phyloP scores from a whole-genome alignment of 1,140 invertebrate species.

The Arctopsyche grandis region DNA sequence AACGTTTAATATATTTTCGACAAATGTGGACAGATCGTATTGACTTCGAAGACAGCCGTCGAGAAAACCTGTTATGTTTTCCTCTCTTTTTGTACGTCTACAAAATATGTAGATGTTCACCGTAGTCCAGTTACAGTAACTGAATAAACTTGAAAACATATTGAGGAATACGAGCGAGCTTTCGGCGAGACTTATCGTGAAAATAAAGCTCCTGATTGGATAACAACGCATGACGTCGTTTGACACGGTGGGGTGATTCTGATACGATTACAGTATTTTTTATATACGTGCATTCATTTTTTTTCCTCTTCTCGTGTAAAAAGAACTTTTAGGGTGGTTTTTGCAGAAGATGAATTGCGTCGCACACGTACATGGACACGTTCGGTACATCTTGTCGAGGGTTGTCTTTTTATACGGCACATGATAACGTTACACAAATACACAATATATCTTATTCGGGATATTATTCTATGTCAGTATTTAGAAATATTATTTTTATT shows the following conservation, averaged over 20 bases:
- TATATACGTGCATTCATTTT: conserved; percentile 48
- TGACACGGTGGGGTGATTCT: conserved; percentile 46
- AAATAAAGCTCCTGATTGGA: conserved; percentile 49
- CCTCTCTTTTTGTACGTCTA: too few species aligned
- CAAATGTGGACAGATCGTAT: too few species aligned
- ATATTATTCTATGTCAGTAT: too few species aligned
- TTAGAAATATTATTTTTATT: too few species aligned
- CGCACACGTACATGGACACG: not conserved
- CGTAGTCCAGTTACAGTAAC: conserved; percentile 5
- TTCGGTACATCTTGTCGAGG: not conserved
- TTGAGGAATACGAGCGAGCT: not conserved
- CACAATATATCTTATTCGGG: too few species aligned
- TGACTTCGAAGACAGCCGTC: too few species aligned
- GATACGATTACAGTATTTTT: conserved; percentile 49
- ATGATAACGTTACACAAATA: too few species aligned
- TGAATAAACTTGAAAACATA: conserved; percentile 24
- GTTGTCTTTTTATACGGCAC: too few species aligned
- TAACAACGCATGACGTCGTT: conserved; percentile 52
- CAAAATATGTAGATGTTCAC: too few species aligned
- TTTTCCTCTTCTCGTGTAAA: conserved; percentile 17
- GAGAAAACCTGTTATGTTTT: too few species aligned
- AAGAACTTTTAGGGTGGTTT: not conserved
- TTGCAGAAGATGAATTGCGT: conserved; percentile 21
- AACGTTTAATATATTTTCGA: not conserved
- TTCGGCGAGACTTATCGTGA: conserved; percentile 38